Percentiles rank a stretch among this genome's conserved stretches.
Conservation (phyloP, 1,140 invertebrate species). For the Drosophila kohkoa region DNA sequence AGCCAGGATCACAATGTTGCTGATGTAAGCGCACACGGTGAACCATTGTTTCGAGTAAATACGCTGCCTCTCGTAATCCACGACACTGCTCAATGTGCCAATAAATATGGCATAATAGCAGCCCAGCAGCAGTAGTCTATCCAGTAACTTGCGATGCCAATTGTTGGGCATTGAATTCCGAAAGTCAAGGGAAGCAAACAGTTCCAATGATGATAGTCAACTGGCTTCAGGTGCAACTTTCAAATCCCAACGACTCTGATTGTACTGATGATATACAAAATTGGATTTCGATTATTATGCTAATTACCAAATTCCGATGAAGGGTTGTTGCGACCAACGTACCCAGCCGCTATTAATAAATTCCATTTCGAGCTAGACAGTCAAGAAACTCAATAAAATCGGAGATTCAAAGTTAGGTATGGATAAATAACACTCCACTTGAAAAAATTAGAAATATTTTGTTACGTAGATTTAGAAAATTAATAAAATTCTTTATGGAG, state of each 20-base stretch:
- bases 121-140: slow-evolving; percentile 14
- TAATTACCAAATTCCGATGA: slow-evolving; percentile 6
- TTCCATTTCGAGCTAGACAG: not conserved
- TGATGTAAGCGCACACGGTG: slow-evolving; percentile 10
- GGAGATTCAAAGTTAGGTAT: not conserved
- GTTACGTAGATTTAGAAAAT: not conserved
- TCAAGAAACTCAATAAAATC: not conserved
- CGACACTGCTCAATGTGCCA: slow-evolving; percentile 26
- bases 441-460: not conserved
- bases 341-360: not conserved
- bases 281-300: not conserved
- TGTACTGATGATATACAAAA: not conserved
- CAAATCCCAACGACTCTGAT: not conserved
- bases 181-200: not conserved
- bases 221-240: not conserved
- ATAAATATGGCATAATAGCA: slow-evolving; percentile 27
- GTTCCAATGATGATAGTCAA: slow-evolving; percentile 8
- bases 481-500: not conserved
- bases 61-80: slow-evolving; percentile 15
- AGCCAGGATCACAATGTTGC: slow-evolving; percentile 14
- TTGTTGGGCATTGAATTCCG: slow-evolving; percentile 15
- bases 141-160: slow-evolving; percentile 17
- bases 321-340: not conserved
- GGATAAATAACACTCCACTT: not conserved
- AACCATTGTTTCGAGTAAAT: slow-evolving; percentile 14